phyloP scores from a whole-genome alignment of 2,888 invertebrate species.

The Drosophila engyochracea region DNA sequence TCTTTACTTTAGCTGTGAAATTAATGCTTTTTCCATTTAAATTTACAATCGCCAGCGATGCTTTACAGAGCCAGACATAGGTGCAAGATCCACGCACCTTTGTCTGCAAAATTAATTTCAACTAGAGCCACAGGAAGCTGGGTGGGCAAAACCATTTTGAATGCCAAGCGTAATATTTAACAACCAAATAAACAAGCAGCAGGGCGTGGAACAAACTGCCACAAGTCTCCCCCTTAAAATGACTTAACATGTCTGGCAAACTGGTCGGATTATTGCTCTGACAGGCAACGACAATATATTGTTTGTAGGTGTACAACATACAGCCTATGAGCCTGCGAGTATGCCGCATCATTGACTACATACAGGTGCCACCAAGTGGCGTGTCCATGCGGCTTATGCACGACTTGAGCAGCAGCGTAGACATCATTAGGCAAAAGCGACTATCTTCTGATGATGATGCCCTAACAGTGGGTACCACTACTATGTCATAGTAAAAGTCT shows the following conservation, averaged over 20 bases:
- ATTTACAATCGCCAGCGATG: slow-evolving; percentile 3
- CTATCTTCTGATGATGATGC: slow-evolving; percentile 24
- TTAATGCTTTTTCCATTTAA: slow-evolving; percentile 22
- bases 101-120: slow-evolving; percentile 70
- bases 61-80: slow-evolving; percentile 12
- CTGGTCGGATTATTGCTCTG: slow-evolving; percentile 69
- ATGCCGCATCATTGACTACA: slow-evolving; percentile 51
- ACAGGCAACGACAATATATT: slow-evolving; percentile 55
- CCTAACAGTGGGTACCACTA: neutral
- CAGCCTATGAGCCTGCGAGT: neutral
- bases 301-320: neutral
- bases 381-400: slow-evolving; percentile 47
- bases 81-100: slow-evolving; percentile 8
- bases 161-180: slow-evolving; percentile 65
- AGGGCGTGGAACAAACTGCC: slow-evolving; percentile 24
- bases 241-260: slow-evolving; percentile 73
- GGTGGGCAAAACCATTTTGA: slow-evolving; percentile 47
- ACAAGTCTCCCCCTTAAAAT: slow-evolving; percentile 42
- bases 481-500: neutral
- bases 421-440: slow-evolving; percentile 66
- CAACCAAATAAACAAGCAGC: slow-evolving; percentile 35
- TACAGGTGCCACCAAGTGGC: slow-evolving; percentile 40
- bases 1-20: slow-evolving; percentile 9
- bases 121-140: slow-evolving; percentile 49
- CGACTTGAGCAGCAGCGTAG: slow-evolving; percentile 51